Base-by-base conservation (phyloP, 1,140 invertebrate genomes). In the Nasonia longicornis region DNA sequence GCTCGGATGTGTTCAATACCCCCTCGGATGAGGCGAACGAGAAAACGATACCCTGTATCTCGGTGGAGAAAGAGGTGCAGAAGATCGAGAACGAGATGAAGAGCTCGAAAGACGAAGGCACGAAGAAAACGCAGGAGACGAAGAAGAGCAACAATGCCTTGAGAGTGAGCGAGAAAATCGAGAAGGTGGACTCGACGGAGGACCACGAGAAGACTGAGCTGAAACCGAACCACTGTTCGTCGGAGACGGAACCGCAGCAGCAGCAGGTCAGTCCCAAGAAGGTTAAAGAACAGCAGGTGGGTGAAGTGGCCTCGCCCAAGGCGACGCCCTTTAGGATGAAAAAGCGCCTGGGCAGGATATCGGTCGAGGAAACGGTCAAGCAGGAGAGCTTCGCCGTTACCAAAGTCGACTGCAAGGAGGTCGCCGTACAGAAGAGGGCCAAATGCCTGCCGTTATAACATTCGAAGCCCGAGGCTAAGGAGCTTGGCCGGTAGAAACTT, bases 371-470 rank as follows among this genome's bases (percentile, higher is more conserved):
- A 29, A 85, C 86, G 14, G 85, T 90, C 77, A 90, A 90, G 58
- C 89, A 89, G 16, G 90, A 91, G 80, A 91, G 86, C 81, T 91
- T 91, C 86, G 88, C 88, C 73, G 83, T 89, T 38, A 84, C 85
- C 82, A 87, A 89, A 26, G 66, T 77, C 14, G 88, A 90, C 85
- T 90, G 87, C 84, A 89, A 86, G 82, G 87, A 89, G 63, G 83
- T 88, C 63, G 85, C 87, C 10, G 80, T 85, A 63, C 89, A 90
- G 74, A 90, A 90, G 85, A 88, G 86, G 83, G 89, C 88, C 77
- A 91, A 90, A 84, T 91, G 89, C 85, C 89, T 91, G 81, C 90
- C 90, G 29, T 89, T 91, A 87, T 90, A 91, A 89, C 87, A 84
- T 48, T 35, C 77, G 82, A 71, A 29, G 26, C 16, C 38, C 16